Evolutionary conservation across 2,797 vertebrate species (phyloP).

Genomic region (Ctenosaura bakeri): DNA sequence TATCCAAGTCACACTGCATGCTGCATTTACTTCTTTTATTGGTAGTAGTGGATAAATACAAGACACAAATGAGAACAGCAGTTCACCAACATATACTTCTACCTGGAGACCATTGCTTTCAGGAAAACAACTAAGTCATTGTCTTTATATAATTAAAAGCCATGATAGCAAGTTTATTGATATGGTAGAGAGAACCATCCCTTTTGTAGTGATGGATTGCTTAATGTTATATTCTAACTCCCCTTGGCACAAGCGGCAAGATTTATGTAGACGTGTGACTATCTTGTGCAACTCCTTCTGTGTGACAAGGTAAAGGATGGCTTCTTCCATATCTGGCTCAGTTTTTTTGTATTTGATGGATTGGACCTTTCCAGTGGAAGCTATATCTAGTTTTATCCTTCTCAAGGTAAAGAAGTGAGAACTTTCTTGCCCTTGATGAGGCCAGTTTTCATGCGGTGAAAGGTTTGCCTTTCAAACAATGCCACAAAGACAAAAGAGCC

Average conservation of each 20-base stretch:
- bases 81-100: not conserved
- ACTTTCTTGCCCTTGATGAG: constrained; percentile 30
- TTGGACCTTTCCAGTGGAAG: constrained; percentile 22
- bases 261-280: constrained; percentile 49
- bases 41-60: not conserved
- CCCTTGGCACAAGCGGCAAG: constrained; percentile 31
- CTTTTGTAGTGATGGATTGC: constrained; percentile 40
- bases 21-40: constrained; percentile 3
- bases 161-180: constrained; percentile 16
- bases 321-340: constrained; percentile 38
- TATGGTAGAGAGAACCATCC: constrained; percentile 1
- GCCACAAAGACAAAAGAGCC: constrained; percentile 31
- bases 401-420: constrained; percentile 25
- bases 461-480: constrained; percentile 24
- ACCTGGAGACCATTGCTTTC: not conserved
- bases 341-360: constrained; percentile 57
- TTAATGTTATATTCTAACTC: constrained; percentile 26
- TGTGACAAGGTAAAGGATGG: constrained; percentile 41
- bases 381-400: constrained; percentile 46
- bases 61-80: not conserved
- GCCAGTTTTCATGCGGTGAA: constrained; percentile 24
- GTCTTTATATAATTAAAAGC: constrained; percentile 55
- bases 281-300: constrained; percentile 25
- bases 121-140: constrained; percentile 29
- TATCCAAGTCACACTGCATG: not conserved